Evolutionary conservation across 1,140 invertebrate genomes (phyloP).

Genomic region (Pantala flavescens): DNA sequence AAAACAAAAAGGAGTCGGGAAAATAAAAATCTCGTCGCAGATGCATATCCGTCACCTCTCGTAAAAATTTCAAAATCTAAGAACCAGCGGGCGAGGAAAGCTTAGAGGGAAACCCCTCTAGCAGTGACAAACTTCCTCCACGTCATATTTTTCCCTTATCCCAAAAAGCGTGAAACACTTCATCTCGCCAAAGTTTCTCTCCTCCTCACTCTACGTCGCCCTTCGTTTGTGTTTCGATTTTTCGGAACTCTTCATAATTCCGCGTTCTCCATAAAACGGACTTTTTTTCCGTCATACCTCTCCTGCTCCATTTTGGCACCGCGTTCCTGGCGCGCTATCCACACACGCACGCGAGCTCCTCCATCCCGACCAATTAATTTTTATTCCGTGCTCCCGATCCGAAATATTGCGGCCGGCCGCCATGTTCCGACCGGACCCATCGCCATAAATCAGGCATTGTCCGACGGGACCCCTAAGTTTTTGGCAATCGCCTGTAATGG

Average conservation of each 20-base stretch:
- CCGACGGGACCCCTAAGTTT: slow-evolving; percentile 1
- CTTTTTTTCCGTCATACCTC: too few species aligned
- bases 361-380: not conserved
- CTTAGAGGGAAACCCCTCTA: too few species aligned
- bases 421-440: not conserved
- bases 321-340: too few species aligned
- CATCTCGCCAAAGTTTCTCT: not conserved
- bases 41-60: too few species aligned
- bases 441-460: not conserved
- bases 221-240: not conserved
- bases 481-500: slow-evolving; percentile 8
- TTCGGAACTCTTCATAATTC: not conserved
- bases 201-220: not conserved
- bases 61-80: too few species aligned
- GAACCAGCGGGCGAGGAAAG: too few species aligned
- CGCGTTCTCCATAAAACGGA: not conserved
- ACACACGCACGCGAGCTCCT: not conserved
- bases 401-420: not conserved
- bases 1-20: too few species aligned
- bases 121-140: too few species aligned
- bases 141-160: too few species aligned
- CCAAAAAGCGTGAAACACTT: not conserved
- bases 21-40: too few species aligned
- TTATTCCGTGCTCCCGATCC: not conserved
- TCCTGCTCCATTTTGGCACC: too few species aligned